Conservation (phyloP, 2,888 invertebrate genomes). For the Caenorhabditis sp. region DNA sequence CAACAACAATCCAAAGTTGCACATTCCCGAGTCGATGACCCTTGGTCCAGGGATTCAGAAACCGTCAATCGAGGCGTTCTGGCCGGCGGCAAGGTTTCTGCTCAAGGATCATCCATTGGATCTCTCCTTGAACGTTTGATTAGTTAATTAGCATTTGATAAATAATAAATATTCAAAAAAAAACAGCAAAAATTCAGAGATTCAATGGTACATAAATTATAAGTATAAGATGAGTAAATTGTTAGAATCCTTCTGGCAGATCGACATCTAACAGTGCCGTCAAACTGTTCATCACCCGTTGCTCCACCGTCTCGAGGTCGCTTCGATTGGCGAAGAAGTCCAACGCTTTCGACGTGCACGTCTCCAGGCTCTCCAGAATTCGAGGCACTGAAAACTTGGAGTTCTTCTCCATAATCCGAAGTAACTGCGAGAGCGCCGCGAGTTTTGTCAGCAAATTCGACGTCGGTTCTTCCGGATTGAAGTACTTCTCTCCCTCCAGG, state of each 20-base stretch:
- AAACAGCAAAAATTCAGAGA: background rate
- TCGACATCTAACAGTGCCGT: slow-evolving; percentile 33
- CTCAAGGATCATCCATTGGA: slow-evolving; percentile 48
- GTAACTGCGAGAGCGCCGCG: slow-evolving; percentile 7
- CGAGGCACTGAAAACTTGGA: slow-evolving; percentile 13
- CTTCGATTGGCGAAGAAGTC: slow-evolving; percentile 23
- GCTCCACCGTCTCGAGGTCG: slow-evolving; percentile 27
- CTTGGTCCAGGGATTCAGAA: slow-evolving; percentile 18
- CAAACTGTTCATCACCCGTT: slow-evolving; percentile 38
- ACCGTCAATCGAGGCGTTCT: slow-evolving; percentile 31
- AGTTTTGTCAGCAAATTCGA: slow-evolving; percentile 3
- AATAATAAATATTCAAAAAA: too few species aligned
- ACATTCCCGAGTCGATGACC: slow-evolving; percentile 69
- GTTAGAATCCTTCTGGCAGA: slow-evolving; percentile 23
- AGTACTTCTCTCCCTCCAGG: slow-evolving; percentile 4
- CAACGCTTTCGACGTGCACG: slow-evolving; percentile 6
- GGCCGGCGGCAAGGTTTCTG: slow-evolving; percentile 36
- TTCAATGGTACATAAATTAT: background rate
- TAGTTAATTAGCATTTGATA: too few species aligned
- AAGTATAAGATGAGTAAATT: background rate
- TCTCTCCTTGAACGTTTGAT: slow-evolving; percentile 45
- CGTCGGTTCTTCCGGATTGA: background rate
- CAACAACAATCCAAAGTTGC: slow-evolving; percentile 82
- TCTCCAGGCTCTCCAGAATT: slow-evolving; percentile 22
- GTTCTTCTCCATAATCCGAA: slow-evolving; percentile 26